Evolutionary conservation across 2,888 invertebrate genomes (phyloP).

Genomic region (Ceramica pisi): DNA sequence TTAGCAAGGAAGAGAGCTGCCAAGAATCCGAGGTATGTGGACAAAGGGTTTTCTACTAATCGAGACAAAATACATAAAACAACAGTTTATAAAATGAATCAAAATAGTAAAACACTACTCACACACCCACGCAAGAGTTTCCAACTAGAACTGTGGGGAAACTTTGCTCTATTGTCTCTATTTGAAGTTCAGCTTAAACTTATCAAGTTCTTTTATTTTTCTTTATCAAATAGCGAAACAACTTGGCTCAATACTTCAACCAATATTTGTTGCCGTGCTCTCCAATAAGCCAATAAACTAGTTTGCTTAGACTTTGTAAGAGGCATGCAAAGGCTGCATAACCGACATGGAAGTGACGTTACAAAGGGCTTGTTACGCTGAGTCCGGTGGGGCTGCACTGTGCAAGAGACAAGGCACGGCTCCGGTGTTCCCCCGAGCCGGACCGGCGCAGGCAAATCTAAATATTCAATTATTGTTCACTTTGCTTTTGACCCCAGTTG

Average conservation of each 20-base stretch:
- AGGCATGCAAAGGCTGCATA: not conserved
- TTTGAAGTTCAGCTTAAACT: conserved; percentile 19
- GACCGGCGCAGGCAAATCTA: not conserved
- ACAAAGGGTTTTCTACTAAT: conserved; percentile 10
- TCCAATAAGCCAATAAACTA: conserved; percentile 11
- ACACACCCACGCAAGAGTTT: not conserved
- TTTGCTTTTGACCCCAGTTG: not conserved
- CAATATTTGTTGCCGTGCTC: conserved; percentile 16
- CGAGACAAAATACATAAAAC: conserved; percentile 6
- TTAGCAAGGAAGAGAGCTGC: conserved; percentile 7
- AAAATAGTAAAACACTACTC: not conserved
- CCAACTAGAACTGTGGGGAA: not conserved
- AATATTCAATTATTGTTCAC: not conserved
- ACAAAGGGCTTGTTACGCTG: not conserved
- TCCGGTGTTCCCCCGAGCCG: not conserved
- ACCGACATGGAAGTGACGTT: not conserved
- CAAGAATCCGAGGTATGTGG: conserved; percentile 4
- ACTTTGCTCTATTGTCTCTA: not conserved
- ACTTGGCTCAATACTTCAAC: conserved; percentile 13
- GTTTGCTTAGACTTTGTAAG: not conserved
- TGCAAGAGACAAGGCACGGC: not conserved
- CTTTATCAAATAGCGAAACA: conserved; percentile 20
- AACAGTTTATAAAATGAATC: not conserved
- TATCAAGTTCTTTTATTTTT: conserved; percentile 25
- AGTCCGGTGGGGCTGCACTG: not conserved